phyloP scores from a whole-genome alignment of 2,113 vertebrate genomes.

The Eptesicus fuscus region DNA sequence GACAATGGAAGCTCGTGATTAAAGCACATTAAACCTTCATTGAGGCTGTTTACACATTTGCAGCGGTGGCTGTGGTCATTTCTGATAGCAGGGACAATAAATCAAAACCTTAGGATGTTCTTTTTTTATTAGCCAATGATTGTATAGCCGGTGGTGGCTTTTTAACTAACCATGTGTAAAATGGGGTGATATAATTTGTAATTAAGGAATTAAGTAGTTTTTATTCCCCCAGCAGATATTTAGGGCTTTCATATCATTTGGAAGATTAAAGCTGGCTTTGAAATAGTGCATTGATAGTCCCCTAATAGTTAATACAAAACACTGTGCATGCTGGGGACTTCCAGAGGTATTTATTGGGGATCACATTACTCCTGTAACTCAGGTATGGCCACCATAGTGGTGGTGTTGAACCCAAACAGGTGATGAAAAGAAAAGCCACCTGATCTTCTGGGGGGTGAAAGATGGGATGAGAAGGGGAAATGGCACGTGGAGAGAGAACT shows the following conservation, averaged over 20 bases:
- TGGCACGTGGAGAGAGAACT: not conserved
- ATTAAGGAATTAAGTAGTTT: slow-evolving; percentile 72
- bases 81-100: slow-evolving; percentile 73
- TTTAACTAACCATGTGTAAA: slow-evolving; percentile 71
- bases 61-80: slow-evolving; percentile 57
- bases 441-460: not conserved
- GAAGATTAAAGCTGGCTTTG: not conserved
- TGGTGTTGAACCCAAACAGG: not conserved
- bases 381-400: not conserved
- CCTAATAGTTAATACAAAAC: not conserved
- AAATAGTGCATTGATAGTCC: not conserved
- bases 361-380: not conserved
- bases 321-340: not conserved
- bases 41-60: slow-evolving; percentile 73
- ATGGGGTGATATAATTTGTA: slow-evolving; percentile 69
- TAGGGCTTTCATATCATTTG: slow-evolving; percentile 46
- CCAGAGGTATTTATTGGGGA: not conserved
- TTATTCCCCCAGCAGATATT: slow-evolving; percentile 61
- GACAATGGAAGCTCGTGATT: slow-evolving; percentile 58
- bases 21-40: slow-evolving; percentile 71
- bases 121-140: slow-evolving; percentile 75
- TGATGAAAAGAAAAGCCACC: not conserved
- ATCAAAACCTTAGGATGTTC: slow-evolving; percentile 73
- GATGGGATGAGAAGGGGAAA: not conserved
- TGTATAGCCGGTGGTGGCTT: slow-evolving; percentile 72